These are phyloP conservation scores for Eupithecia pulchellata DNA, from an alignment of 2,888 invertebrate species.

Conservation along the genomic window DNA sequence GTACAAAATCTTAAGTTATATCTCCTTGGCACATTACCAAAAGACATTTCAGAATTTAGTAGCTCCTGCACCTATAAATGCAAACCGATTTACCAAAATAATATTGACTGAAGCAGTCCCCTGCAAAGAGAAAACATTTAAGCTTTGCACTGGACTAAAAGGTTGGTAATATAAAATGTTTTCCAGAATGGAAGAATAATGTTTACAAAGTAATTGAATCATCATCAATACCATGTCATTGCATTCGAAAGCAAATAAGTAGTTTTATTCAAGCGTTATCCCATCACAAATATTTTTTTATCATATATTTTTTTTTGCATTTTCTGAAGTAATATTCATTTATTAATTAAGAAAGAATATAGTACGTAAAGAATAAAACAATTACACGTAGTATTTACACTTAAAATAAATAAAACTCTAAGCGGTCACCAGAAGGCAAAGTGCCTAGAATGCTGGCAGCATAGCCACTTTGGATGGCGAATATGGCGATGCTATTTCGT, in stretches of 20 bases:
- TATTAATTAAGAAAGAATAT: too few relatives aligned
- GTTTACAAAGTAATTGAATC: not conserved
- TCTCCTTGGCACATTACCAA: constrained; percentile 19
- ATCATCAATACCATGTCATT: not conserved
- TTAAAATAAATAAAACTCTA: too few relatives aligned
- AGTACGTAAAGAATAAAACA: too few relatives aligned
- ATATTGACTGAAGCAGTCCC: constrained; percentile 3
- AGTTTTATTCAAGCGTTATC: too few relatives aligned
- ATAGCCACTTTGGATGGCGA: too few relatives aligned
- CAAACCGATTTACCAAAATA: constrained; percentile 11
- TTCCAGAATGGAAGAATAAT: not conserved
- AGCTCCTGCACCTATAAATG: constrained; percentile 10
- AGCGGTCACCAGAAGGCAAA: too few relatives aligned
- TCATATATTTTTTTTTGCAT: too few relatives aligned
- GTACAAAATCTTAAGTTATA: constrained; percentile 12
- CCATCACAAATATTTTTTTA: not conserved
- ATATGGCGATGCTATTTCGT: too few relatives aligned
- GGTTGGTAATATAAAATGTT: not conserved
- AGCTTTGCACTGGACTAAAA: constrained; percentile 9
- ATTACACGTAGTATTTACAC: too few relatives aligned
- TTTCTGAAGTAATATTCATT: too few relatives aligned
- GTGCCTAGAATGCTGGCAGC: too few relatives aligned
- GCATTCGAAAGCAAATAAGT: not conserved
- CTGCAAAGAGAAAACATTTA: constrained; percentile 1
- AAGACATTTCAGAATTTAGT: constrained; percentile 4